Evolutionary conservation across 2,113 vertebrate genomes (phyloP).

Genomic region (Gambusia holbrooki): DNA sequence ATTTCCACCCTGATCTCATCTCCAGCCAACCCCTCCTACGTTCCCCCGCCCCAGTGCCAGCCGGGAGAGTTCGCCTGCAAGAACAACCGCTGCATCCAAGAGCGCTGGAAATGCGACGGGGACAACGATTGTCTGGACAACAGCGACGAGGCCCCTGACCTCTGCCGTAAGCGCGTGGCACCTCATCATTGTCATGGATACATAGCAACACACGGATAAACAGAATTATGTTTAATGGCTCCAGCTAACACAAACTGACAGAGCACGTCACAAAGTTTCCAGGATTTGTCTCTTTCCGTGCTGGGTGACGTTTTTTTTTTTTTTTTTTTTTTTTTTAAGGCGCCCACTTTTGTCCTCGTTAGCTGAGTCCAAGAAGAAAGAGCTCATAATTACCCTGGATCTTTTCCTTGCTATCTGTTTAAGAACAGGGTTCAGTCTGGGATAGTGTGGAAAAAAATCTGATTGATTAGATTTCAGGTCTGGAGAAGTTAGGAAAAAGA

Average conservation of each 20-base stretch:
- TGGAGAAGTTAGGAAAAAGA: background rate
- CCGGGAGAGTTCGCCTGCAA: constrained; percentile 95
- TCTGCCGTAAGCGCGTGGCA: constrained; percentile 87
- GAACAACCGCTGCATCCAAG: constrained; percentile 98
- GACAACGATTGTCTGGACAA: constrained; percentile 99
- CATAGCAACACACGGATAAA: constrained; percentile 58
- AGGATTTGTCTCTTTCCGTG: constrained; percentile 54
- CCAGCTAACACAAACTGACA: constrained; percentile 34
- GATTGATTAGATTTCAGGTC: background rate
- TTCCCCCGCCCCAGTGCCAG: constrained; percentile 96
- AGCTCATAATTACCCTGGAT: constrained; percentile 19
- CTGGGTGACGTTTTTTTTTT: constrained; percentile 10
- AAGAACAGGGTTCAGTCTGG: background rate
- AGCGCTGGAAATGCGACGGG: constrained; percentile 97
- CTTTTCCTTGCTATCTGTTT: constrained; percentile 3
- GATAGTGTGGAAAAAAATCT: background rate
- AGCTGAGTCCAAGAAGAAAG: constrained; percentile 5
- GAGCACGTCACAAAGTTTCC: constrained; percentile 43
- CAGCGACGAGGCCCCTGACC: constrained; percentile 93
- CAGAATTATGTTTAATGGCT: constrained; percentile 25
- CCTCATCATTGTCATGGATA: constrained; percentile 56
- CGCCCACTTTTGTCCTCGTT: constrained; percentile 33
- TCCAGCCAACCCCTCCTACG: constrained; percentile 93
- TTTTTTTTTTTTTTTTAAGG: background rate
- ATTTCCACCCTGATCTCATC: constrained; percentile 43